phyloP scores from a whole-genome alignment of 2,797 vertebrate species.

The Protosalanx chinensis region DNA sequence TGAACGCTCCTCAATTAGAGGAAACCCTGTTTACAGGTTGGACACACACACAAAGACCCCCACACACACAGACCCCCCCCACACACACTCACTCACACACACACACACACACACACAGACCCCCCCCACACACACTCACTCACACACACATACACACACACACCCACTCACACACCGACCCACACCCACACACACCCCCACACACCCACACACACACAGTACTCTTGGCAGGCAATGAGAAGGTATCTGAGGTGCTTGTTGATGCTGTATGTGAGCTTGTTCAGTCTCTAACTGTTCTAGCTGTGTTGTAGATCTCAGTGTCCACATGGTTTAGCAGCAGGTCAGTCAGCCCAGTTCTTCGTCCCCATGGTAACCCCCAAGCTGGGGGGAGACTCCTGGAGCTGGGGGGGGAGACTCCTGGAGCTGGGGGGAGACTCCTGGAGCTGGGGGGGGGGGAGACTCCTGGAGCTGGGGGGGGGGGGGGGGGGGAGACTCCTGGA shows the following conservation, averaged over 20 bases:
- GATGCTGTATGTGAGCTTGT: too few relatives aligned
- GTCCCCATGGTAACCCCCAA: too few relatives aligned
- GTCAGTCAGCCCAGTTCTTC: slow-evolving; percentile 49
- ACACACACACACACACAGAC: background rate
- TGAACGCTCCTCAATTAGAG: background rate
- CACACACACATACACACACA: slow-evolving; percentile 13
- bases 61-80: slow-evolving; percentile 2
- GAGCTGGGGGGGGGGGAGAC: too few relatives aligned
- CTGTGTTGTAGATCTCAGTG: slow-evolving; percentile 49
- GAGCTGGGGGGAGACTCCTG: too few relatives aligned
- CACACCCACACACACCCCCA: background rate
- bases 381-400: background rate
- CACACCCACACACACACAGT: slow-evolving; percentile 8
- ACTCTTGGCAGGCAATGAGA: too few relatives aligned
- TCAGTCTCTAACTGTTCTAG: slow-evolving; percentile 18
- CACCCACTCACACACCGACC: background rate
- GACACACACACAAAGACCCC: background rate
- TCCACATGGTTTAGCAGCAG: slow-evolving; percentile 65
- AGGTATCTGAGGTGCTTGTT: too few relatives aligned
- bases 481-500: too few relatives aligned
- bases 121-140: background rate
- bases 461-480: too few relatives aligned
- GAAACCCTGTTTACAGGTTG: background rate
- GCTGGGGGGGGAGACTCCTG: too few relatives aligned
- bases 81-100: slow-evolving; percentile 8